A percentile compares a stretch with the other conserved stretches of the same genome.
phyloP scores from a whole-genome alignment of 2,797 vertebrate genomes.

The Cynodonichthys magdalenae region DNA sequence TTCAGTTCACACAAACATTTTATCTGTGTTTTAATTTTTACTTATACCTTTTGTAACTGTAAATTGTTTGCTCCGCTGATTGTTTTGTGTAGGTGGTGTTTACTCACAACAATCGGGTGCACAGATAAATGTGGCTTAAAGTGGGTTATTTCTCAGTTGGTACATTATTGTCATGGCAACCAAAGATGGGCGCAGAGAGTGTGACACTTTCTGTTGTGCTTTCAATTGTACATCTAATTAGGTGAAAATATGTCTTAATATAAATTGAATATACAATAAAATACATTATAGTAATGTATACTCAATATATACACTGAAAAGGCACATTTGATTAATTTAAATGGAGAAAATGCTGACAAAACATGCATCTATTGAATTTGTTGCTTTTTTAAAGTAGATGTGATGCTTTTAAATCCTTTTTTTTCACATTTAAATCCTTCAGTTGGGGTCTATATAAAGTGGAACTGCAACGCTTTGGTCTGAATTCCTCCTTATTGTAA shows the following conservation, averaged over 20 bases:
- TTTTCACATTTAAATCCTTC: too few relatives aligned
- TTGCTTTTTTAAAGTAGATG: too few relatives aligned
- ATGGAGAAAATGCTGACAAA: not conserved
- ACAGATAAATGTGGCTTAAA: not conserved
- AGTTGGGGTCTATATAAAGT: too few relatives aligned
- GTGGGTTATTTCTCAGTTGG: conserved; percentile 1
- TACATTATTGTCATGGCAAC: conserved; percentile 11
- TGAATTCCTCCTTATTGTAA: too few relatives aligned
- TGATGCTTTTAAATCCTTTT: too few relatives aligned
- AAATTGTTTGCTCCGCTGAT: not conserved
- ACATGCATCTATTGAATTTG: too few relatives aligned
- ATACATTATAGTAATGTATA: too few relatives aligned
- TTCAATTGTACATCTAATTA: not conserved
- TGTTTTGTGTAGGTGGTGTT: not conserved
- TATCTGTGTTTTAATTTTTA: not conserved
- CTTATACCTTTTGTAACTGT: not conserved
- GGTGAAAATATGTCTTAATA: not conserved
- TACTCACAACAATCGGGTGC: not conserved
- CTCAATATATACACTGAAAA: not conserved
- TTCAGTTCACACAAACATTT: not conserved
- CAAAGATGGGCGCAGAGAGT: not conserved
- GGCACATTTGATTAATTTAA: not conserved
- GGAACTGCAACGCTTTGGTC: too few relatives aligned
- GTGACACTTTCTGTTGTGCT: conserved; percentile 8
- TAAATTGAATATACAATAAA: too few relatives aligned